A percentile compares a stretch with the other conserved stretches of the same genome.
Conservation (phyloP, 2,888 invertebrate genomes). For the Drosophila kuntzei region DNA sequence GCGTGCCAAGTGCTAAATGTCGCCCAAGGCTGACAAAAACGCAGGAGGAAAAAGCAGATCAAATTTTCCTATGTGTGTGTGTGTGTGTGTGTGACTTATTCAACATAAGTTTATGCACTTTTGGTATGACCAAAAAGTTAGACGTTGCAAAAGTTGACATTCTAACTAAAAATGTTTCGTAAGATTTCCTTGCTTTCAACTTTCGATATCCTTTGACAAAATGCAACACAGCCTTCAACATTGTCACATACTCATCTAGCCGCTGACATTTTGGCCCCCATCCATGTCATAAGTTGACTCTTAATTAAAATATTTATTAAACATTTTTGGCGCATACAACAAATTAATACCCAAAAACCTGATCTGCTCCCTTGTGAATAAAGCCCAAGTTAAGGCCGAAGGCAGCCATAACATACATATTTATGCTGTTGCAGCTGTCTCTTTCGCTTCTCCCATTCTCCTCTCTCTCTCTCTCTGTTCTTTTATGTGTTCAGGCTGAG, state of each 20-base stretch:
- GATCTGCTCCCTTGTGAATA: slow-evolving; percentile 18
- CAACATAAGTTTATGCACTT: slow-evolving; percentile 64
- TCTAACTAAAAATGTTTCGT: slow-evolving; percentile 23
- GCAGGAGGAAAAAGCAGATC: slow-evolving; percentile 46
- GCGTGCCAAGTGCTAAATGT: slow-evolving; percentile 64
- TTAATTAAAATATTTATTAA: slow-evolving; percentile 78
- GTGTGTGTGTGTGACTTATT: slow-evolving; percentile 47
- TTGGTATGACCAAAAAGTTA: slow-evolving; percentile 38
- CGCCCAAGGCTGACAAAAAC: slow-evolving; percentile 53
- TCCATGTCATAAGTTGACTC: slow-evolving; percentile 32
- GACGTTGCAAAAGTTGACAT: slow-evolving; percentile 24
- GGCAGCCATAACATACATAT: slow-evolving; percentile 46
- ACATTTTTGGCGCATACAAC: slow-evolving; percentile 68
- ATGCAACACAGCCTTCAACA: slow-evolving; percentile 8
- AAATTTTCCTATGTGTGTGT: slow-evolving; percentile 51
- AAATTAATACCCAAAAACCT: slow-evolving; percentile 63
- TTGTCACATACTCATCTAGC: slow-evolving; percentile 19
- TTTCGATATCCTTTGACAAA: slow-evolving; percentile 28
- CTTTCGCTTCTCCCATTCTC: slow-evolving; percentile 7
- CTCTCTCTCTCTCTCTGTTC: neutral
- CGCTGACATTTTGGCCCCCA: neutral
- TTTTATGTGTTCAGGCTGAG: slow-evolving; percentile 15
- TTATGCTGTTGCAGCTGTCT: slow-evolving; percentile 25
- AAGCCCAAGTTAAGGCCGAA: slow-evolving; percentile 36
- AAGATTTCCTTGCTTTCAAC: slow-evolving; percentile 11